A percentile compares a stretch with the other conserved stretches of the same genome.
phyloP scores from a whole-genome alignment of 2,113 vertebrate species.

The Callocephalon fimbriatum region DNA sequence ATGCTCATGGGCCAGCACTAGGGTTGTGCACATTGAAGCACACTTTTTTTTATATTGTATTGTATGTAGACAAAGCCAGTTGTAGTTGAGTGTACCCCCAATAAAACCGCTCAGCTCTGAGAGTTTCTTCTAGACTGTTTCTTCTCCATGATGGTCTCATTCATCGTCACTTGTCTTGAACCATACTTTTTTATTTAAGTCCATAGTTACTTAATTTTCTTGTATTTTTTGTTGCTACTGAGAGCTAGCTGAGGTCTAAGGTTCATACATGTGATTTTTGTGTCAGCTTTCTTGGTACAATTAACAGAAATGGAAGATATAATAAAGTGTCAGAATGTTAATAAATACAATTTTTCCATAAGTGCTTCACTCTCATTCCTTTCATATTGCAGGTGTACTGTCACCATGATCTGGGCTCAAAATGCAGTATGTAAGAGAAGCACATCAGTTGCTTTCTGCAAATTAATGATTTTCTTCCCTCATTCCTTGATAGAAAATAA shows the following conservation, averaged over 20 bases:
- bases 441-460: slow-evolving; percentile 33
- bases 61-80: background rate
- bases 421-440: slow-evolving; percentile 10
- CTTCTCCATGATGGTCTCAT: background rate
- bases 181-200: background rate
- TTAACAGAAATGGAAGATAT: background rate
- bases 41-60: background rate
- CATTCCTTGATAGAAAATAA: slow-evolving; percentile 50
- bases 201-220: background rate
- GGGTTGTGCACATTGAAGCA: background rate
- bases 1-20: fast-evolving
- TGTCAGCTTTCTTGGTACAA: background rate
- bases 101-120: background rate
- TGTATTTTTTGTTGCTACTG: background rate
- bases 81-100: background rate
- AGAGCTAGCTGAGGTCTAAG: background rate
- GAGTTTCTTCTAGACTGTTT: background rate
- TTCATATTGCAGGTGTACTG: background rate
- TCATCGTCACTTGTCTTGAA: background rate
- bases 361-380: background rate
- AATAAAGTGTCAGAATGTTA: slow-evolving; percentile 32
- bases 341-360: background rate
- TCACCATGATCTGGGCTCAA: background rate
- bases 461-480: slow-evolving; percentile 53
- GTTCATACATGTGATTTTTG: background rate